phyloP scores from a whole-genome alignment of 2,113 vertebrate genomes.

The Etia nguti region DNA sequence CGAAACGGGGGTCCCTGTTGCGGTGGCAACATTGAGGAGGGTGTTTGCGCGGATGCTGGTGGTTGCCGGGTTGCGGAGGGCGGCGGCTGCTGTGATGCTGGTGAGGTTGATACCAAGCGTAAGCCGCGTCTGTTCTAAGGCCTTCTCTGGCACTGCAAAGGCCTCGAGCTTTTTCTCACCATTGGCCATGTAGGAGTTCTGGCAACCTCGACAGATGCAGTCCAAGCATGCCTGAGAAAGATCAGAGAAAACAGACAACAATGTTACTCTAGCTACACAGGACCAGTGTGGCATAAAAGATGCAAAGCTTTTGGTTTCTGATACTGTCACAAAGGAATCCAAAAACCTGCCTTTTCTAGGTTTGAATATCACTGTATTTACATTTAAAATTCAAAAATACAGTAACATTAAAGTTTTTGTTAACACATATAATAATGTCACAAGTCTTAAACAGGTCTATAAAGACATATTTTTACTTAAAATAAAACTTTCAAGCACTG shows the following conservation, averaged over 20 bases:
- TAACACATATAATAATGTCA: background rate
- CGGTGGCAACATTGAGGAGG: conserved; percentile 66
- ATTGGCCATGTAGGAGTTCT: conserved; percentile 99
- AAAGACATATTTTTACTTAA: background rate
- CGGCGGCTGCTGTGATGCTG: conserved; percentile 92
- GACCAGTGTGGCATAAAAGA: background rate
- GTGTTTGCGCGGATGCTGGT: conserved; percentile 64
- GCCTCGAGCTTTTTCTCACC: conserved; percentile 99
- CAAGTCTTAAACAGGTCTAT: background rate
- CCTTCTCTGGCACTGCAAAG: conserved; percentile 97
- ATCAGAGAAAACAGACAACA: background rate
- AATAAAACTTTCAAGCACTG: background rate
- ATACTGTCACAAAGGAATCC: background rate
- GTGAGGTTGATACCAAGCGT: conserved; percentile 98
- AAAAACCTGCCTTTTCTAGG: background rate
- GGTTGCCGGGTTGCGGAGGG: conserved; percentile 69
- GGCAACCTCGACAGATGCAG: conserved; percentile 98
- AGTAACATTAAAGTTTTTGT: background rate
- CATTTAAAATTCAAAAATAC: background rate
- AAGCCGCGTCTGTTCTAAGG: conserved; percentile 96
- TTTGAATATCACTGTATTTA: background rate
- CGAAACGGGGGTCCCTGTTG: conserved; percentile 84
- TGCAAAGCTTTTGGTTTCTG: background rate
- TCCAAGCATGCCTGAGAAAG: conserved; percentile 86
- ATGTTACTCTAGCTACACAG: background rate